A percentile compares a stretch with the other conserved stretches of the same genome.
Conservation (phyloP, 2,797 vertebrate genomes). For the Smutsia temminckii region DNA sequence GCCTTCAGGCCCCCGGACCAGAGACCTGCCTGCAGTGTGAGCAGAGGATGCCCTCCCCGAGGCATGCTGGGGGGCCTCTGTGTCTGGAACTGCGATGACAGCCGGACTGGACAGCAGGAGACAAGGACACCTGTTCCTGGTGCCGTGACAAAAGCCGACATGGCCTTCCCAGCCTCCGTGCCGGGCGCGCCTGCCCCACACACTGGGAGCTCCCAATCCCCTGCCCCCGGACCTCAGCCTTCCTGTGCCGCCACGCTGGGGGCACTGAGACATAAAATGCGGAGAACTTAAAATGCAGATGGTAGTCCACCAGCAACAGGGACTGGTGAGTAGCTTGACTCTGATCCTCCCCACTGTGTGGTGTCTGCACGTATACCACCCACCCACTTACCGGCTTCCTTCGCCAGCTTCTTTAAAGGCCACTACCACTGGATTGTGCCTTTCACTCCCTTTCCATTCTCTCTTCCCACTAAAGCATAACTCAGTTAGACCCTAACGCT, state of each 20-base stretch:
- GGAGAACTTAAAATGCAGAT: neutral
- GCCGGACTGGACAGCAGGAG: neutral
- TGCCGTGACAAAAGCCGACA: neutral
- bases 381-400: neutral
- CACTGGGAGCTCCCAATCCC: neutral
- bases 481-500: neutral
- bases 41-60: neutral
- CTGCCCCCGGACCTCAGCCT: neutral
- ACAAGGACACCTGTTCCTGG: neutral
- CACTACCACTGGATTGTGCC: neutral
- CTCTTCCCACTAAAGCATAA: neutral
- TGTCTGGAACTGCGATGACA: neutral
- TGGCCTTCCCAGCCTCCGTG: too few species aligned
- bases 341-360: rapidly evolving
- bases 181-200: rapidly evolving
- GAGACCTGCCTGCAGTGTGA: neutral
- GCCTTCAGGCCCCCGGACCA: neutral
- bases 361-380: too few species aligned
- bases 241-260: neutral
- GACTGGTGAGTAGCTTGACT: neutral
- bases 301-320: neutral
- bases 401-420: neutral
- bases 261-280: too few species aligned
- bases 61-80: neutral
- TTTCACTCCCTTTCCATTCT: neutral